These are phyloP conservation scores for Eurosta solidaginis DNA, from an alignment of 1,140 invertebrate species.

Conservation along the genomic window DNA sequence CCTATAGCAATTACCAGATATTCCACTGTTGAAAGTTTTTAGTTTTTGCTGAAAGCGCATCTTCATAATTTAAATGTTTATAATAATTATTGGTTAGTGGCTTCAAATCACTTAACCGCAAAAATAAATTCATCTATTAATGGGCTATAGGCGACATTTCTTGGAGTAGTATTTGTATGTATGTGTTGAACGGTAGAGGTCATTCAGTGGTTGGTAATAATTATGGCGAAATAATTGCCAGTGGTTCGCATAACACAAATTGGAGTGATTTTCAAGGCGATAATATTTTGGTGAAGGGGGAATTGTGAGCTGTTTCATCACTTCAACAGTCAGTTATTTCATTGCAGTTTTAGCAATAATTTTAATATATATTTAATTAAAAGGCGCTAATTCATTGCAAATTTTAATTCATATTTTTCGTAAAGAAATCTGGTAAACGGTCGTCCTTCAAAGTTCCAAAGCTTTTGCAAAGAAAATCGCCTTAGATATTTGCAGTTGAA, in stretches of 20 bases:
- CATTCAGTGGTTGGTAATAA: neutral
- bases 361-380: too few relatives aligned
- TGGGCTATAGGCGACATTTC: neutral
- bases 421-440: too few relatives aligned
- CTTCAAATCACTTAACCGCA: neutral
- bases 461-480: too few relatives aligned
- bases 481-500: too few relatives aligned
- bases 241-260: neutral
- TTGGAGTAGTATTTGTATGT: neutral
- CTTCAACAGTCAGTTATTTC: neutral
- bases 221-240: too few relatives aligned
- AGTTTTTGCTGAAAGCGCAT: neutral
- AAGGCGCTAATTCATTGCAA: too few relatives aligned
- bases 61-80: neutral
- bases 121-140: neutral
- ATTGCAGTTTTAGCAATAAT: too few relatives aligned
- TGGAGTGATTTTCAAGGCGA: neutral
- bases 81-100: neutral
- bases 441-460: too few relatives aligned
- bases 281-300: too few relatives aligned
- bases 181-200: too few relatives aligned
- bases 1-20: neutral
- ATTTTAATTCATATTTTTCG: too few relatives aligned
- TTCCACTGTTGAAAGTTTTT: neutral
- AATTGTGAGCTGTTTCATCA: too few relatives aligned